These are phyloP conservation scores for Neodon shergylaensis DNA, from an alignment of 2,113 vertebrate species.

Conservation along the genomic window DNA sequence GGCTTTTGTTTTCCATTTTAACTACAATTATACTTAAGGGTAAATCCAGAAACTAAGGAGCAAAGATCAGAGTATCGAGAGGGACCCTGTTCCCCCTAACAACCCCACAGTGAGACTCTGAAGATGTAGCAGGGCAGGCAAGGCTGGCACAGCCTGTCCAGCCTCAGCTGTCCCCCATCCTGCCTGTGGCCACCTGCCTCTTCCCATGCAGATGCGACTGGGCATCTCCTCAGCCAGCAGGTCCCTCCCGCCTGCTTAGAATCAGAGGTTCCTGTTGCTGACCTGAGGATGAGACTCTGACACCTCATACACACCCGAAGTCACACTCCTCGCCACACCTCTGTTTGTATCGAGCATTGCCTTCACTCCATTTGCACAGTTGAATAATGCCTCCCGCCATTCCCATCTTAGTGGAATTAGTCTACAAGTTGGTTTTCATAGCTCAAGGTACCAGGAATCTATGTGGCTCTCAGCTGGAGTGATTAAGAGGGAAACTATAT, in stretches of 20 bases:
- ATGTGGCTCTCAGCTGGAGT: neutral
- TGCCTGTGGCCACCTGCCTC: neutral
- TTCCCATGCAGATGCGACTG: too few relatives aligned
- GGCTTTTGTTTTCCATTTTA: slow-evolving; percentile 43
- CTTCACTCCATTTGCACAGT: neutral
- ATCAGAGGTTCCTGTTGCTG: too few relatives aligned
- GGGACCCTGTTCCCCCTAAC: neutral
- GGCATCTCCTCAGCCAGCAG: neutral
- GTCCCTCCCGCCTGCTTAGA: neutral
- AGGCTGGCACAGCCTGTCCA: neutral
- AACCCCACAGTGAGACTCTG: neutral
- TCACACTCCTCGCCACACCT: neutral
- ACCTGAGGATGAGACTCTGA: neutral
- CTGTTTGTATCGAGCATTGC: neutral
- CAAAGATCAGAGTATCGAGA: neutral
- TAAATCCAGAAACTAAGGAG: neutral
- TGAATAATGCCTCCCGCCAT: neutral
- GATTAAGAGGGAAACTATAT: neutral
- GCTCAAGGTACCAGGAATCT: neutral
- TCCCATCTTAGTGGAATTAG: neutral
- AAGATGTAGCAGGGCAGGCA: neutral
- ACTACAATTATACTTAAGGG: slow-evolving; percentile 39
- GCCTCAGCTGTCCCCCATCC: neutral
- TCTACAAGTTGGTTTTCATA: neutral
- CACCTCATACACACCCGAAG: neutral